Evolutionary conservation across 2,888 invertebrate species (phyloP).

Genomic region (Hedychridium roseum): DNA sequence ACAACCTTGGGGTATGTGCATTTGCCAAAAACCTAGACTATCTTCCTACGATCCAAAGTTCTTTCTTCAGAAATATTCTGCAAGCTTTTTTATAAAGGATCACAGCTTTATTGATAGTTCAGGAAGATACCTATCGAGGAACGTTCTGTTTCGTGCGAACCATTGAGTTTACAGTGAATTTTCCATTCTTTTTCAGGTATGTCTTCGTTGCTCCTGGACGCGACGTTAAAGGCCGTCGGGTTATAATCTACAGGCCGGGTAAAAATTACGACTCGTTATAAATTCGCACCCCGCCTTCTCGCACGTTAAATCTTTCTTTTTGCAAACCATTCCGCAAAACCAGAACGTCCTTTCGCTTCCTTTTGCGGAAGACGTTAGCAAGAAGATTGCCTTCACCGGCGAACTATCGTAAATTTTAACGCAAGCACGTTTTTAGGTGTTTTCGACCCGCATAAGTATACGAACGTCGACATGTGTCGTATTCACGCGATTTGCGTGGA

Average conservation of each 20-base stretch:
- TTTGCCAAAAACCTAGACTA: conserved; percentile 3
- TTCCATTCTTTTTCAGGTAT: conserved; percentile 67
- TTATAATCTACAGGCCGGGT: conserved; percentile 82
- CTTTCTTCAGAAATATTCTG: too few species aligned
- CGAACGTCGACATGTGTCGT: conserved; percentile 80
- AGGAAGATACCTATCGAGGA: neutral
- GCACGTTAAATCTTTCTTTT: neutral
- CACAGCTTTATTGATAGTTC: neutral
- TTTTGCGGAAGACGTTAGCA: neutral
- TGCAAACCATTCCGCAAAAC: neutral
- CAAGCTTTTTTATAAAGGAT: too few species aligned
- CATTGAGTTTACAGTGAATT: neutral
- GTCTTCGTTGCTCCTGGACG: conserved; percentile 81
- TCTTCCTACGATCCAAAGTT: too few species aligned
- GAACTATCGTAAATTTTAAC: too few species aligned
- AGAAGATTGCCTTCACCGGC: neutral
- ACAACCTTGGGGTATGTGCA: conserved; percentile 72
- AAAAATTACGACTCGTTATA: too few species aligned
- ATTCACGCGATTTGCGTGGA: conserved; percentile 81
- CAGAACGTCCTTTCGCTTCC: neutral
- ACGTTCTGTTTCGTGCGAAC: neutral
- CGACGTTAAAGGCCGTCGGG: conserved; percentile 77
- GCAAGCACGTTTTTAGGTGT: conserved; percentile 67
- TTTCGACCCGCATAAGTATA: conserved; percentile 80
- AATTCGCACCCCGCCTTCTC: too few species aligned